These are phyloP conservation scores for Liasis olivaceus DNA, from an alignment of 2,797 vertebrate species.

Conservation along the genomic window DNA sequence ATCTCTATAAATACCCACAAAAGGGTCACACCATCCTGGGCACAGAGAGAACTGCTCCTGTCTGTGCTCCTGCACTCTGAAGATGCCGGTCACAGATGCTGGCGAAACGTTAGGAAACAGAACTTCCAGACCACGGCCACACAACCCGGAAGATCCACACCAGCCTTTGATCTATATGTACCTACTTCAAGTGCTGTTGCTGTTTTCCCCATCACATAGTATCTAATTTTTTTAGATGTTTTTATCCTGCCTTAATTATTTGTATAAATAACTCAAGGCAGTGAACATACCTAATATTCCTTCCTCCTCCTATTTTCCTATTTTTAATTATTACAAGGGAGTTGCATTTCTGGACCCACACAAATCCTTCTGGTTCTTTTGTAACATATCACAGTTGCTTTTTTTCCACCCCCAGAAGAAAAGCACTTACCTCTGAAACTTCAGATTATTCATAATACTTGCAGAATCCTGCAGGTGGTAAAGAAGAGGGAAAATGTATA, in stretches of 20 bases:
- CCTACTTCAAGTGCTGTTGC: neutral
- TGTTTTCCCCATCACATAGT: neutral
- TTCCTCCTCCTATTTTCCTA: neutral
- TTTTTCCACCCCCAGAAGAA: no score
- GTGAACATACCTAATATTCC: no score
- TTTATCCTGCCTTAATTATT: no score
- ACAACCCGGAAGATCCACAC: no score
- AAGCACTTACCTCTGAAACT: neutral
- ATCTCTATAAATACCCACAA: no score
- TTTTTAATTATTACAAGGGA: neutral
- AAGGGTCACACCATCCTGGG: no score
- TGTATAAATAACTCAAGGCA: no score
- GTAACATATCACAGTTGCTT: neutral
- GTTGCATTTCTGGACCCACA: neutral
- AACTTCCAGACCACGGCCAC: no score
- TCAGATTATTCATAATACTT: neutral
- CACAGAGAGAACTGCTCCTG: no score
- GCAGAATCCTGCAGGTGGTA: neutral
- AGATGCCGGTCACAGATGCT: no score
- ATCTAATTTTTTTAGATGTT: neutral
- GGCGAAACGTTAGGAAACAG: no score
- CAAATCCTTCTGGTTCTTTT: neutral
- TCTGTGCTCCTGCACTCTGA: no score
- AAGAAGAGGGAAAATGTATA: neutral
- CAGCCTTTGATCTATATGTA: neutral